Conservation (phyloP, 2,113 vertebrate genomes). For the Chloroceryle aenea region DNA sequence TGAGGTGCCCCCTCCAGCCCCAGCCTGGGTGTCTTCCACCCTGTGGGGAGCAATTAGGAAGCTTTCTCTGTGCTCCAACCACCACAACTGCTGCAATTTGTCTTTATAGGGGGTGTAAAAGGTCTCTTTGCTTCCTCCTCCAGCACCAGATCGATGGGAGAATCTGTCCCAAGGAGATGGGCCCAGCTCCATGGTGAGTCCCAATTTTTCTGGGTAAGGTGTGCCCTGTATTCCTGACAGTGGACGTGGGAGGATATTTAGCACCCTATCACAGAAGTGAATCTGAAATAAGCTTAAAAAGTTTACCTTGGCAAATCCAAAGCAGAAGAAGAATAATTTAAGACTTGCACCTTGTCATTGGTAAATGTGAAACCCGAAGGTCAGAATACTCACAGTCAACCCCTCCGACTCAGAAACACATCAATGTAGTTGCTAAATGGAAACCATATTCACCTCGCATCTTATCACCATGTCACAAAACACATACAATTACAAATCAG, state of each 20-base stretch:
- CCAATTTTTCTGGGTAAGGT: not conserved
- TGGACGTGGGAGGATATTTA: not conserved
- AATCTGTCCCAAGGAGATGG: not conserved
- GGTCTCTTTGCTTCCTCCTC: not conserved
- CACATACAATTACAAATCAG: slow-evolving; percentile 83
- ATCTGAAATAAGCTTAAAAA: slow-evolving; percentile 57
- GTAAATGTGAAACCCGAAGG: slow-evolving; percentile 64
- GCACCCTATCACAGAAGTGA: not conserved
- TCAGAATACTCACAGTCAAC: slow-evolving; percentile 58
- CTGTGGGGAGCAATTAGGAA: not conserved
- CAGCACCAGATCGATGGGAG: not conserved
- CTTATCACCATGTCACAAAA: slow-evolving; percentile 81
- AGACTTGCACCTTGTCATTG: slow-evolving; percentile 3
- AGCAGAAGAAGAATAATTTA: slow-evolving; percentile 48
- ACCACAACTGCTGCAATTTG: not conserved
- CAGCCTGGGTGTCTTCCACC: not conserved
- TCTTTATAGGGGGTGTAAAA: not conserved
- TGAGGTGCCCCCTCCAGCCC: not conserved
- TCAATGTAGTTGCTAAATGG: slow-evolving; percentile 82
- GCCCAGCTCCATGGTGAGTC: not conserved
- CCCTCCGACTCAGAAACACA: slow-evolving; percentile 66
- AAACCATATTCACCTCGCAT: slow-evolving; percentile 68
- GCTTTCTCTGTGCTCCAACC: not conserved
- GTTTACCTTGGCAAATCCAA: slow-evolving; percentile 56
- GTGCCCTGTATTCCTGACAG: not conserved